Evolutionary conservation across 1,140 invertebrate genomes (phyloP), one percentile per base, ranked within the genome.

Genomic region (Drosophila equinoxialis): DNA sequence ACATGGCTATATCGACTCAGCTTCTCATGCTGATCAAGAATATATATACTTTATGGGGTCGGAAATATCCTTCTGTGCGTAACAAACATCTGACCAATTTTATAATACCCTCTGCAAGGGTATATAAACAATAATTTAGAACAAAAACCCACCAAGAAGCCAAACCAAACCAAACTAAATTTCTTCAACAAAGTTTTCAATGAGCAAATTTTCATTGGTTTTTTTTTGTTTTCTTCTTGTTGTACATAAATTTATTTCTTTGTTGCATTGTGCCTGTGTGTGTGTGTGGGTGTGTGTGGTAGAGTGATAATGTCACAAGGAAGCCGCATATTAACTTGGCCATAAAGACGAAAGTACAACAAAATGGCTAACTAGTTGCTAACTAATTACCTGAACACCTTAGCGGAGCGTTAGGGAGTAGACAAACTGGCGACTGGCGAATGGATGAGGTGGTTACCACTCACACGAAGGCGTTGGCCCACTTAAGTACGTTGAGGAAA

Each of bases 291-390:
- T n/a, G n/a, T 65, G 26, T 66, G 74, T 48, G 60, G 20, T 14
- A 45, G 42, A 68, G 65, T 60, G 68, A 83, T 80, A 83, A 77
- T 84, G 80, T 83, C 80, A 83, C 77, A 80, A 75, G 79, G 75
- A 64, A 69, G 77, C 68, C 72, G 81, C 81, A 73, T 73, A 77
- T 83, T 84, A 85, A 81, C 78, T 86, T 81, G 68, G 68, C 71
- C 45, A 48, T 64, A 51, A 42, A 58, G 67, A 41, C 35, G 55
- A 57, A 57, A 59, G 65, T 57, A 51, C 54, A 48, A 68, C 58
- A 63, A 64, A 60, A 69, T 58, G 42, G 61, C 57, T 37, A 76
- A 81, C 86, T 86, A 78, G 65, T 65, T 71, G 65, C 81, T 75
- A 78, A 86, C 81, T 85, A 85, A 84, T 86, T 85, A 73, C 82